These are phyloP conservation scores for Lepidocyrtoides sp. DNA, from an alignment of 2,888 invertebrate genomes.

Conservation along the genomic window DNA sequence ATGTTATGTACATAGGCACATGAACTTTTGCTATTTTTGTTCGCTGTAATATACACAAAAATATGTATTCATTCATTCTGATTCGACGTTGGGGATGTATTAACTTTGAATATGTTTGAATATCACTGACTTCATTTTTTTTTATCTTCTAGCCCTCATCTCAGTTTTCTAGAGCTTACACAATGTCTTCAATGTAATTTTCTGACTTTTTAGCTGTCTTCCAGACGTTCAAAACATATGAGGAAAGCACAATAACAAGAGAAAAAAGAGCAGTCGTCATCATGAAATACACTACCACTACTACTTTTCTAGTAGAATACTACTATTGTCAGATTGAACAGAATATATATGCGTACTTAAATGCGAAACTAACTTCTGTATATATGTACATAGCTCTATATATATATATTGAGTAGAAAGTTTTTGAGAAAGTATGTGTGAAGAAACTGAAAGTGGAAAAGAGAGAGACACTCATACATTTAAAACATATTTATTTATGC, in stretches of 20 bases:
- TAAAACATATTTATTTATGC: conserved; percentile 28
- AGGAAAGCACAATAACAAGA: conserved; percentile 7
- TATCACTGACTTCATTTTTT: conserved; percentile 13
- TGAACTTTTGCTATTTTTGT: neutral
- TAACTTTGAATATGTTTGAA: conserved; percentile 23
- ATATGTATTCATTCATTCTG: conserved; percentile 8
- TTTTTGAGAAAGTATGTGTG: neutral
- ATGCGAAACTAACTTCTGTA: too few species aligned
- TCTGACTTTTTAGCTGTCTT: neutral
- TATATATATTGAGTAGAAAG: too few species aligned
- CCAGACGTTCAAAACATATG: neutral
- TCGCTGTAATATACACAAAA: neutral
- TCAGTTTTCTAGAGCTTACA: too few species aligned
- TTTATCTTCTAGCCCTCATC: neutral
- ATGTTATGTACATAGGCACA: too few species aligned
- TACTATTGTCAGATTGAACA: neutral
- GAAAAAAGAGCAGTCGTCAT: conserved; percentile 5
- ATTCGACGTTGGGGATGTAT: neutral
- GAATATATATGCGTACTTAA: neutral
- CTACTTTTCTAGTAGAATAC: neutral
- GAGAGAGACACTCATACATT: neutral
- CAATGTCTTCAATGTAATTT: too few species aligned
- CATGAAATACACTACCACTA: neutral
- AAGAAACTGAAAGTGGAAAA: neutral
- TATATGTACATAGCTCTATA: too few species aligned